A percentile compares a stretch with the other conserved stretches of the same genome.
phyloP scores from a whole-genome alignment of 2,113 vertebrate genomes.

The Stictonetta naevosa region DNA sequence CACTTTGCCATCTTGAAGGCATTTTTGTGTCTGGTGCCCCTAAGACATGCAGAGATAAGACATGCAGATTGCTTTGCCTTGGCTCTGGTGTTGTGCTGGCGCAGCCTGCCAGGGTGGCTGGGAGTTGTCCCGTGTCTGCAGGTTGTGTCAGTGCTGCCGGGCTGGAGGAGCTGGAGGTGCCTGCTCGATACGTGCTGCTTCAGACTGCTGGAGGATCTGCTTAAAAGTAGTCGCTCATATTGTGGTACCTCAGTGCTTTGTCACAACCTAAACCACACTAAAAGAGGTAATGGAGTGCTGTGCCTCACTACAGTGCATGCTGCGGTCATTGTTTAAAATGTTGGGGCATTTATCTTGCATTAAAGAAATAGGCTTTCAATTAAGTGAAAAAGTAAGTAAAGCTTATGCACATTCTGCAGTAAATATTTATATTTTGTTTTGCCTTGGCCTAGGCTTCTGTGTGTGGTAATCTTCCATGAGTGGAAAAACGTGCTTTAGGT shows the following conservation, averaged over 20 bases:
- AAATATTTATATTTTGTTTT: not conserved
- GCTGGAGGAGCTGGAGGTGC: not conserved
- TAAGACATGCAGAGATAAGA: not conserved
- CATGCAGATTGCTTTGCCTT: not conserved
- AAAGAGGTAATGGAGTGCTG: not conserved
- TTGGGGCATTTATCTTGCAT: not conserved
- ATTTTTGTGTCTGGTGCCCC: not conserved
- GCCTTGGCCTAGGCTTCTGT: not conserved
- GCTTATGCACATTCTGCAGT: not conserved
- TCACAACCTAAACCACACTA: not conserved
- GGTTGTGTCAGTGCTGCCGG: not conserved
- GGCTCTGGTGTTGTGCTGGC: not conserved
- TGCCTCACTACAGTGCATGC: not conserved
- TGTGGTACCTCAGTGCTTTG: not conserved
- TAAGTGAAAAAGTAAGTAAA: not conserved
- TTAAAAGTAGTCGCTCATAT: not conserved
- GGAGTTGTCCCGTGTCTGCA: no score
- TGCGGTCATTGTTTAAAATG: not conserved
- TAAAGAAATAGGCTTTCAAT: not conserved
- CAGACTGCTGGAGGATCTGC: not conserved
- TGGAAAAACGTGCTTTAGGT: not conserved
- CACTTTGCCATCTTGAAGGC: not conserved
- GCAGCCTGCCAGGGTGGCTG: not conserved
- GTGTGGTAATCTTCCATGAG: not conserved
- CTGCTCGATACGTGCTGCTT: not conserved